Percentiles rank a stretch among this genome's conserved stretches.
These are phyloP conservation scores for Dinoponera quadriceps DNA, from an alignment of 1,140 invertebrate species.

Conservation along the genomic window DNA sequence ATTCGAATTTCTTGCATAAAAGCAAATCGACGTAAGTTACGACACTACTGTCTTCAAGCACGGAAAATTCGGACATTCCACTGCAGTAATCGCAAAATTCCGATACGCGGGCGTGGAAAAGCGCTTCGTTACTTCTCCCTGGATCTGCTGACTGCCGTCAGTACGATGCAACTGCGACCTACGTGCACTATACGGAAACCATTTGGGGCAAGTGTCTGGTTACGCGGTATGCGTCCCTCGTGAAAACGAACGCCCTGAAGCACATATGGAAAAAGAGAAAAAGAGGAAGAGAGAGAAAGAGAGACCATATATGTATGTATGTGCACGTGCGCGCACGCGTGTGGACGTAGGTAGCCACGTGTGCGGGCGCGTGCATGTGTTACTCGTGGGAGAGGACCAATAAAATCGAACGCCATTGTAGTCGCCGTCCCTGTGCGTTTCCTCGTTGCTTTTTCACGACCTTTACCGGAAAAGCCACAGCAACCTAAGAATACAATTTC, in stretches of 20 bases:
- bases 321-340: conserved; percentile 26
- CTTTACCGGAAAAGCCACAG: conserved; percentile 24
- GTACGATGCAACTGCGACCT: conserved; percentile 29
- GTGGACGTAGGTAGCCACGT: neutral
- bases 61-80: neutral
- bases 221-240: conserved; percentile 64
- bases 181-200: conserved; percentile 34
- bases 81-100: conserved; percentile 9
- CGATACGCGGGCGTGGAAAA: neutral
- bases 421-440: conserved; percentile 39
- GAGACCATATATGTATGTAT: neutral
- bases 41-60: neutral
- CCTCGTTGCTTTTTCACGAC: conserved; percentile 8
- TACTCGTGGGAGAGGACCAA: conserved; percentile 66
- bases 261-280: conserved; percentile 37
- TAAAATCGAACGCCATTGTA: conserved; percentile 75
- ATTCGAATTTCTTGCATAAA: too few relatives aligned
- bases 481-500: conserved; percentile 51
- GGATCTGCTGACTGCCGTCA: conserved; percentile 40
- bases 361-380: conserved; percentile 9
- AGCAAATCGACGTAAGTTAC: neutral
- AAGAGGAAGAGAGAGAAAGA: neutral
- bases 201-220: conserved; percentile 70
- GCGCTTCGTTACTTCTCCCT: conserved; percentile 1
- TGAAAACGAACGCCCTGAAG: conserved; percentile 66